Evolutionary conservation across 2,888 invertebrate genomes (phyloP), one percentile per base, ranked within the genome.

Genomic region (Ichneumon xanthorius): DNA sequence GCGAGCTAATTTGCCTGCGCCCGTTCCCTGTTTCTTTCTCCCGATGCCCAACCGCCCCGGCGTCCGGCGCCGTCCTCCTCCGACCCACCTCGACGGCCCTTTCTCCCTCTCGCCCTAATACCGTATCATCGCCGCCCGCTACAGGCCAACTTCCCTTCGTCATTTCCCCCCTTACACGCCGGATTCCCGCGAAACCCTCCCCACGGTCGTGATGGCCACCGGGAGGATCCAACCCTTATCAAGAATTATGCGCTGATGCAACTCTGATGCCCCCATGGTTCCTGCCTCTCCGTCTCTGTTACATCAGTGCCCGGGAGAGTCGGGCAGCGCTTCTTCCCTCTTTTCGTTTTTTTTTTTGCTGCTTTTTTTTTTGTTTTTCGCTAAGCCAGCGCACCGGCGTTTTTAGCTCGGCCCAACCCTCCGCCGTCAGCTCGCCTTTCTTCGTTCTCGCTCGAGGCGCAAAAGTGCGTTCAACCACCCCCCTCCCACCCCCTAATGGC

Each of bases 1-100:
- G 90, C 88, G 88, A 90, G 89, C 91, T 92, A 91, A 92, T 92
- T 92, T 90, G 88, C 89, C 89, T 88, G 76, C 82, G 82, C 63
- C 81, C 26, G 30, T 33, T 37, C 48, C 61, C 48, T 63, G 65
- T 71, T 72, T 83, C 81, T 84, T 70, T 81, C 80, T 82, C 72
- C 65, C 26, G 58, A 82, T 83, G 48, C 71, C 61, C 81, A 82
- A 30, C 72, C 72, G 71, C 30, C 80, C 53, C 2, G 79, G 55
- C 55, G 48, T 71, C 79, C 26, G 58, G 58, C 50, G 50, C 67
- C 55, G 58, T 37, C 75, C 82, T n/a, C 61, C 65, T 70, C 26
- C 16, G 77, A 73, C 77, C 61, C 33, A 22, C 50, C 61, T 78
- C 48, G 16, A 53, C 55, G 26, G 45, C 1, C 9, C 19, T 26